Conservation (phyloP, 2,797 vertebrate genomes). For the Sebastes vulpes region DNA sequence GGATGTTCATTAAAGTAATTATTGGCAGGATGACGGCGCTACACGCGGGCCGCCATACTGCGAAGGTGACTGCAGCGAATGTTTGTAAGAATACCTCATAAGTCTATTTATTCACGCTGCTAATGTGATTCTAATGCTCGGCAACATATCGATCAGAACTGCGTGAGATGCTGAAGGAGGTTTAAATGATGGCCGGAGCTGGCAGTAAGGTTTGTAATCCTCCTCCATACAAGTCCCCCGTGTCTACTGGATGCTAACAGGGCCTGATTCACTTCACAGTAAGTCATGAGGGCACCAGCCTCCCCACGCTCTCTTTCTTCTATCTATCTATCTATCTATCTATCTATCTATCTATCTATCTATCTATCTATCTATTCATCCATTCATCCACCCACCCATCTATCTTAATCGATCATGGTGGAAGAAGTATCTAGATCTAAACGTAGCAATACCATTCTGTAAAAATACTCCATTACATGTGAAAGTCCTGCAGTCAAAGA, state of each 20-base stretch:
- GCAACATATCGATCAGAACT: conserved; percentile 51
- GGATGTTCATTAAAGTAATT: conserved; percentile 64
- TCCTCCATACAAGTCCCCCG: conserved; percentile 49
- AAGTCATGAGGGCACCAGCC: conserved; percentile 38
- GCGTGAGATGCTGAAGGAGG: conserved; percentile 45
- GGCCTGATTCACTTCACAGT: conserved; percentile 57
- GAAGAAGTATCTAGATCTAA: too few species aligned
- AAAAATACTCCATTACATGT: too few species aligned
- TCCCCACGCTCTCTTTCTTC: neutral
- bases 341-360: neutral
- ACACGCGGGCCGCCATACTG: neutral
- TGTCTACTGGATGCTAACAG: conserved; percentile 45
- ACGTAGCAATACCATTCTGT: too few species aligned
- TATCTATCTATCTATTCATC: neutral
- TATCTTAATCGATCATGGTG: too few species aligned
- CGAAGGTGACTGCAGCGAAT: conserved; percentile 16
- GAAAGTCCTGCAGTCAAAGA: neutral
- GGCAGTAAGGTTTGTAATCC: conserved; percentile 48
- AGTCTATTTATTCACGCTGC: conserved; percentile 33
- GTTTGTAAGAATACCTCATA: conserved; percentile 14
- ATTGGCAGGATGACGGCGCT: conserved; percentile 4
- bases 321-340: conserved; percentile 9
- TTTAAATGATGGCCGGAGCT: conserved; percentile 49
- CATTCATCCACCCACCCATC: too few species aligned
- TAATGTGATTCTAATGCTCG: conserved; percentile 44